Base-by-base conservation (phyloP, 2,888 invertebrate genomes). In the Apotomis capreana region DNA sequence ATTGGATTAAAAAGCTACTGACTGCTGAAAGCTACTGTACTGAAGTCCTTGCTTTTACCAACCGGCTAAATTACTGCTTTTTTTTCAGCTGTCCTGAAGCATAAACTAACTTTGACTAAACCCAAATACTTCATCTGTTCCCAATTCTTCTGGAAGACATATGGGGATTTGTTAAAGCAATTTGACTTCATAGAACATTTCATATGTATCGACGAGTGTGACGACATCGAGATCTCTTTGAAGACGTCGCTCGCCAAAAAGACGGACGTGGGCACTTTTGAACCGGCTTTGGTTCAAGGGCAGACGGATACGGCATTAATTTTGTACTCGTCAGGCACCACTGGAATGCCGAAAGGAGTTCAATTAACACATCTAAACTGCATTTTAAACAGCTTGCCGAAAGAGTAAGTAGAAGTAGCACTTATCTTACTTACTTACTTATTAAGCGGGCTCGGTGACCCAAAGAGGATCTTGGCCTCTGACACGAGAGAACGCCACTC, bases 271-370 rank as follows among this genome's bases (percentile, higher is more conserved):
- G 70, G 84, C 73, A 81, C 79, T 62, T 89, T 88, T 77, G 86
- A 92, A 64, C 94, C 95, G 49, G 78, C 83, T 65, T 78, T 86
- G 15, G 89, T 95, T n/a, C 94, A 83, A 68, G 89, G 89, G 70
- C 85, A 87, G 69, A 81, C 74, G 40, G 89, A 89, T 76, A 80
- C 80, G 2, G 88, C 87, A 0, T 78, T 85, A 36, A 89, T 95
- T 79, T 90, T 95, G 73, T 95, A 94, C 84, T 96, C 96, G 51
- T 96, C 96, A 70, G 96, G 96, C 60, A 96, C 96, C 0, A 94
- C 95, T 13, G 96, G 96, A 0, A 84, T 95, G 79, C 95, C 95
- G 0, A 96, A 96, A 86, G 95, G 95, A 49, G 95, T 96, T 1
- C 90, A 94, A 86, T 83, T 95, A 58, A 94, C 95, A 4, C 95